These are phyloP conservation scores for Tachysurus vachellii DNA, from an alignment of 2,113 vertebrate genomes.

Conservation along the genomic window DNA sequence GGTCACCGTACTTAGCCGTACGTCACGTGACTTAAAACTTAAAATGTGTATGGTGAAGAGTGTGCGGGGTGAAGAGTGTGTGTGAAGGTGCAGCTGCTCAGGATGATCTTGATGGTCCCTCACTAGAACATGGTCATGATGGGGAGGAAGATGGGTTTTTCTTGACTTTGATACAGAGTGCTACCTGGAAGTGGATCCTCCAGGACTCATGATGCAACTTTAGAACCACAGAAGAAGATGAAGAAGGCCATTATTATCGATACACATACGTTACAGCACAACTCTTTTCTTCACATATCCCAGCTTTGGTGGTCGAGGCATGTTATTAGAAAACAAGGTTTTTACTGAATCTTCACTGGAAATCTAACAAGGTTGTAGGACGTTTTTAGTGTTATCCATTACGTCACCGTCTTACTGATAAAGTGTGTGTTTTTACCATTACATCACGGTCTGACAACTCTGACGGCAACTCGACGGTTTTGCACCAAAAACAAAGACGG, in stretches of 20 bases:
- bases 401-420: background rate
- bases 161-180: fast-evolving
- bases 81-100: background rate
- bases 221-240: background rate
- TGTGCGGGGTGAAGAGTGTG: background rate
- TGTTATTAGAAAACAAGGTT: too few species aligned
- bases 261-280: too few species aligned
- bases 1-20: too few species aligned
- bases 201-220: background rate
- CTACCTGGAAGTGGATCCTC: background rate
- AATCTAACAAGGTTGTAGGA: background rate
- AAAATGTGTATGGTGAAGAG: too few species aligned
- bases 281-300: too few species aligned
- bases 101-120: background rate
- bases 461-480: background rate
- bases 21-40: too few species aligned
- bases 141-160: background rate
- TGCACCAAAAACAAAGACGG: background rate
- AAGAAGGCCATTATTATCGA: too few species aligned
- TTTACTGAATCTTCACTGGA: background rate
- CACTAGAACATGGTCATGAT: too few species aligned
- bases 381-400: background rate
- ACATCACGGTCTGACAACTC: too few species aligned
- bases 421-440: background rate
- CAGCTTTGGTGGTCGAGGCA: too few species aligned